These are phyloP conservation scores for Bombus balteatus DNA, from an alignment of 1,140 invertebrate genomes.

Conservation along the genomic window DNA sequence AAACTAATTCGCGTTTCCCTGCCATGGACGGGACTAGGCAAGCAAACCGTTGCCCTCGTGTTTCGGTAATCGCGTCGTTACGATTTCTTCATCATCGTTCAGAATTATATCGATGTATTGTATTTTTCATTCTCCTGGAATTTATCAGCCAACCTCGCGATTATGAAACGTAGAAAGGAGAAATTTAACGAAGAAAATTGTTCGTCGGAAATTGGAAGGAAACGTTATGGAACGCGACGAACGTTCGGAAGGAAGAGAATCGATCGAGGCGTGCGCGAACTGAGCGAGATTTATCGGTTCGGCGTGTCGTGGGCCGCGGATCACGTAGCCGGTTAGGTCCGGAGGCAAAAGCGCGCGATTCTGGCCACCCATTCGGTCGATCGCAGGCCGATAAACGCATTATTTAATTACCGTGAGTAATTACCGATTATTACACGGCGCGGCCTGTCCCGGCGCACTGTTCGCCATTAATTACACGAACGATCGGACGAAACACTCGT, in stretches of 20 bases:
- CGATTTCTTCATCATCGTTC: neutral
- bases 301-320: constrained; percentile 65
- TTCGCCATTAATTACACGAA: constrained; percentile 73
- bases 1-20: constrained; percentile 55
- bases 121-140: neutral
- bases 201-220: neutral
- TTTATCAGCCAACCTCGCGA: neutral
- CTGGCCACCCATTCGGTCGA: constrained; percentile 69
- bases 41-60: constrained; percentile 12
- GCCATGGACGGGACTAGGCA: neutral
- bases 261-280: constrained; percentile 40
- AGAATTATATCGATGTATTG: neutral
- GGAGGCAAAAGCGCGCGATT: constrained; percentile 55
- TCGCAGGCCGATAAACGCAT: constrained; percentile 73
- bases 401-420: constrained; percentile 80
- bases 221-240: constrained; percentile 3
- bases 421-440: constrained; percentile 76
- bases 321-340: constrained; percentile 56
- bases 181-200: neutral
- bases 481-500: constrained; percentile 69
- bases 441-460: constrained; percentile 57
- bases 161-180: neutral
- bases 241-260: constrained; percentile 1
- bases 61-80: neutral
- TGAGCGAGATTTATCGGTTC: constrained; percentile 72